These are phyloP conservation scores for Zosterops borbonicus DNA, from an alignment of 2,113 vertebrate genomes.

Conservation along the genomic window DNA sequence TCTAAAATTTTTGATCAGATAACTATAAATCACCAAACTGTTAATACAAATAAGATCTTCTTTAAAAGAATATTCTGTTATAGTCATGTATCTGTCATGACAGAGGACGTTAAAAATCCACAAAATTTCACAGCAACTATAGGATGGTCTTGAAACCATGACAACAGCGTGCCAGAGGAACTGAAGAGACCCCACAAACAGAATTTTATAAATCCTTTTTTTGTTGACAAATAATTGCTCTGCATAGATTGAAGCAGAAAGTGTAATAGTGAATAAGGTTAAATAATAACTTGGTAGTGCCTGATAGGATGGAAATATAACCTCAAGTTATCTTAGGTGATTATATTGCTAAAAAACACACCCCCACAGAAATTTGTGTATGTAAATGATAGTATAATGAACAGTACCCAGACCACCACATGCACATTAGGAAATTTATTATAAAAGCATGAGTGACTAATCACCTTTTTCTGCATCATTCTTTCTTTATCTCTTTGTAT, in stretches of 20 bases:
- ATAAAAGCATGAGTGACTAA: neutral
- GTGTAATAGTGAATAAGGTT: neutral
- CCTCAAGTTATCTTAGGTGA: neutral
- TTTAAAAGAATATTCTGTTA: neutral
- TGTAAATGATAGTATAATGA: neutral
- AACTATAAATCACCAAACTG: neutral
- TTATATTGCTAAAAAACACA: neutral
- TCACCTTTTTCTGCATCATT: neutral
- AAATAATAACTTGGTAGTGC: neutral
- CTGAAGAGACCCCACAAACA: neutral
- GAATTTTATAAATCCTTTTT: neutral
- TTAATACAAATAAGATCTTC: neutral
- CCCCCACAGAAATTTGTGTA: neutral
- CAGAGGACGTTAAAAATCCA: neutral
- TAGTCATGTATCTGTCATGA: neutral
- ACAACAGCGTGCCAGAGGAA: neutral
- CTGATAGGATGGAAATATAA: neutral
- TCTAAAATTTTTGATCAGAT: neutral
- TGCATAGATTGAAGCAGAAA: neutral
- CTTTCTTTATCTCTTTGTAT: neutral
- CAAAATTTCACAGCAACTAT: neutral
- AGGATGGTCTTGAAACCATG: neutral
- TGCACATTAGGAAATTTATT: neutral
- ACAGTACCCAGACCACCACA: neutral
- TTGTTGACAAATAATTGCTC: neutral